Percentiles rank a stretch among this genome's conserved stretches.
phyloP scores from a whole-genome alignment of 2,888 invertebrate genomes.

The Agapetus fuscipes region DNA sequence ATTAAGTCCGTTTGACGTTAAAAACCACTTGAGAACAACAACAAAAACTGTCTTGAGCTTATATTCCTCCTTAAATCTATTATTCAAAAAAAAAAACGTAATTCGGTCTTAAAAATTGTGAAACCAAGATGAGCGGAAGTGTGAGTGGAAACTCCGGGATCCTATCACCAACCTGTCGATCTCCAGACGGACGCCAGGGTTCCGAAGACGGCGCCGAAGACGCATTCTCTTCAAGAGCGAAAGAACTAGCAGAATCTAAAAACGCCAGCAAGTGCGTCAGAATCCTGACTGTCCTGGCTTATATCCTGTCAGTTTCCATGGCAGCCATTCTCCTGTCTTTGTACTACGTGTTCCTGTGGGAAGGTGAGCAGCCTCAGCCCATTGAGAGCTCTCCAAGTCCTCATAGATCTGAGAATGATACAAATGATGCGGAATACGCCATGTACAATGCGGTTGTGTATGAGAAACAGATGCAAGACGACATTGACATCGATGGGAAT shows the following conservation, averaged over 20 bases:
- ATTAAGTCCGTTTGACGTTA: no score
- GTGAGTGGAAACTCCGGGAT: conserved; percentile 9
- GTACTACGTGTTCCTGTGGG: conserved; percentile 77
- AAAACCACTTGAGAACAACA: no score
- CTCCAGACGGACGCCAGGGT: conserved; percentile 8
- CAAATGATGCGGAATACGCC: neutral
- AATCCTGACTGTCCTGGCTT: conserved; percentile 69
- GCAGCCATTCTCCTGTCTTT: conserved; percentile 72
- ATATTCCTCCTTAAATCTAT: no score
- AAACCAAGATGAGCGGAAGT: conserved; percentile 11
- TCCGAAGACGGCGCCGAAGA: conserved; percentile 31
- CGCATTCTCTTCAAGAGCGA: conserved; percentile 26
- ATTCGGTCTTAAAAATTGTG: neutral
- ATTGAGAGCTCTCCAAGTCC: conserved; percentile 11
- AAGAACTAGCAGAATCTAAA: conserved; percentile 37
- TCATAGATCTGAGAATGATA: conserved; percentile 1
- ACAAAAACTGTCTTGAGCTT: no score
- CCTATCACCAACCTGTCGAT: conserved; percentile 13
- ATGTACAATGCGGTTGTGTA: neutral
- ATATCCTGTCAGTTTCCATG: conserved; percentile 76
- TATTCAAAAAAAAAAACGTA: no score
- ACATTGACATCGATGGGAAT: no score
- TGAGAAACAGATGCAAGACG: neutral
- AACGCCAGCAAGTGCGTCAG: conserved; percentile 42
- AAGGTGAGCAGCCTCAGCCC: conserved; percentile 48